Base-by-base conservation (phyloP, 2,888 invertebrate genomes). In the Autographa pulchrina region DNA sequence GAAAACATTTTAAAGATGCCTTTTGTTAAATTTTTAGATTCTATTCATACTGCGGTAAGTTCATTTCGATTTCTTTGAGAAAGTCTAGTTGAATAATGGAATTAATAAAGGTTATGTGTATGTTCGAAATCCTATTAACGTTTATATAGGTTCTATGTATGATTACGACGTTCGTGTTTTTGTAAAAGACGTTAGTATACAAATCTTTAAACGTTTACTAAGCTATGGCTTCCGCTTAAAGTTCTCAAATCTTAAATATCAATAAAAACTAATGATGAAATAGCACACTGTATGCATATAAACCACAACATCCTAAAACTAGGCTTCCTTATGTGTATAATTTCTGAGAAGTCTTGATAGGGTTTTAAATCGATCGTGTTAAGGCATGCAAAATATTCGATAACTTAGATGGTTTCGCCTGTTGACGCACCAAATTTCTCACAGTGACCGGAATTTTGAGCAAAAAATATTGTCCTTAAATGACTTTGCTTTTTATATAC, bases 1-100 rank as follows among this genome's bases (percentile, higher is more conserved):
- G 86, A 87, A 90, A 89, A 91, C 90, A 90, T 89, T 83, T 82
- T 88, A 83, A 56, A 56, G 85, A 82, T 82, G 84, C 82, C 90
- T 90, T 92, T 93, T 93, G 91, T 91, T 84, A 74, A 81, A 82
- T 84, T 86, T 86, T 86, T 87, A 84, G 88, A 87, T 86, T 82
- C 87, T 84, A 87, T 91, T 90, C 90, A 90, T 82, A 87, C 86
- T 90, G 91, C 85, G 90, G 90, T 90, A 89, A 90, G 76, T 74
- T 75, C 60, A 81, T 83, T 83, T 81, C 84, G 82, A 88, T 89
- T 89, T 89, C 81, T 88, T 85, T 88, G 62, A 81, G 75, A 68
- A 79, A 78, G 72, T 79, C 80, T 83, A 84, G 78, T 83, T 85
- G 84, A 56, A 79, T 86, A 85, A 85, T 85, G 54, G 74, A 77